Conservation (phyloP, 92 coral and sea anemone genomes). For the Zoanthus sociatus region DNA sequence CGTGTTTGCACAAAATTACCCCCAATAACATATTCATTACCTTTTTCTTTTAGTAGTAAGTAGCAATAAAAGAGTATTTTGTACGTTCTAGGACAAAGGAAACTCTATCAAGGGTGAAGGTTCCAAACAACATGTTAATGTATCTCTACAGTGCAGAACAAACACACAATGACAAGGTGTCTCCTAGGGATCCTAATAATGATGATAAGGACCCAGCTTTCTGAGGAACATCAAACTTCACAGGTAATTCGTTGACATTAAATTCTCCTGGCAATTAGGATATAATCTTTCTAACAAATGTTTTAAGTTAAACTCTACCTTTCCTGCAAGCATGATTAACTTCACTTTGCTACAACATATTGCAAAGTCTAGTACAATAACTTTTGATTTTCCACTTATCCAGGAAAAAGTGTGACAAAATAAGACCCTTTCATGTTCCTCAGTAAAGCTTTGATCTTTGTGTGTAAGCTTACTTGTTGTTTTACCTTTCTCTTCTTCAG, state of each 20-base stretch:
- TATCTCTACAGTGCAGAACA: constrained; percentile 45
- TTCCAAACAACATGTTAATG: neutral
- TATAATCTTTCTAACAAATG: neutral
- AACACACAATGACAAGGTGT: constrained; percentile 46
- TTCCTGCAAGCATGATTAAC: neutral
- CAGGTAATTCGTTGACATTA: neutral
- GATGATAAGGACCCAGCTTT: constrained; percentile 9
- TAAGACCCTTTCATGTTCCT: constrained; percentile 41
- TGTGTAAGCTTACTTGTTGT: neutral
- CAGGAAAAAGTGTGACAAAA: neutral
- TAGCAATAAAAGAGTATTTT: neutral
- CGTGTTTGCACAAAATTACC: no score
- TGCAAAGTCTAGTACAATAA: neutral
- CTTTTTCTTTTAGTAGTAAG: no score
- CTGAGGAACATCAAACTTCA: constrained; percentile 49
- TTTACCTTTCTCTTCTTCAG: constrained; percentile 81
- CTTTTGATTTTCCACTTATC: neutral
- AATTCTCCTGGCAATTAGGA: neutral
- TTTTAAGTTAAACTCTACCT: neutral
- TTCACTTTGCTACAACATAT: neutral
- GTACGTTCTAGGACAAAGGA: neutral
- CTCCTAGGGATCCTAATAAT: neutral
- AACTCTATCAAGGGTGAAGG: no score
- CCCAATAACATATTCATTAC: no score
- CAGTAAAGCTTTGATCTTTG: constrained; percentile 27